Conservation (phyloP, 1,140 invertebrate species). For the Drosophila guanche region DNA sequence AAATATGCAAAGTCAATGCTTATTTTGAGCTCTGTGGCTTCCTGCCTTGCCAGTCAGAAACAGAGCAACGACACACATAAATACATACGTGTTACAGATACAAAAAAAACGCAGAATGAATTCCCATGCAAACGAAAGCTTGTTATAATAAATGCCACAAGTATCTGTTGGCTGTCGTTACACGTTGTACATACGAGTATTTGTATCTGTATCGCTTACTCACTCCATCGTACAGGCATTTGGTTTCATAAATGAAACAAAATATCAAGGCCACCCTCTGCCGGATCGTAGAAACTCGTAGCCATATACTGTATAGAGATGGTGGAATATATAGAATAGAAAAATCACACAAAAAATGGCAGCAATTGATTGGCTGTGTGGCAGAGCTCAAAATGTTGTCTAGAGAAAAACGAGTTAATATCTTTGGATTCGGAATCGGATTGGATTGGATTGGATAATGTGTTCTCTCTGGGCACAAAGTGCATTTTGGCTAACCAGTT, state of each 20-base stretch:
- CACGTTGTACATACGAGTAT: constrained; percentile 11
- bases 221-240: constrained; percentile 59
- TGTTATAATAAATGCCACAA: constrained; percentile 79
- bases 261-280: constrained; percentile 76
- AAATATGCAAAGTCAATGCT: constrained; percentile 60
- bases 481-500: constrained; percentile 76
- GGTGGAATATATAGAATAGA: constrained; percentile 69
- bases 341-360: constrained; percentile 55
- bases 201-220: constrained; percentile 49
- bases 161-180: constrained; percentile 61
- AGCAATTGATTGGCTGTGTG: constrained; percentile 38
- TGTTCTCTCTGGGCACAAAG: constrained; percentile 60
- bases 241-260: constrained; percentile 82
- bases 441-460: constrained; percentile 27
- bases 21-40: constrained; percentile 54
- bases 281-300: constrained; percentile 72
- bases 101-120: constrained; percentile 41
- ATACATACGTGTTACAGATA: constrained; percentile 63
- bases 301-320: constrained; percentile 19
- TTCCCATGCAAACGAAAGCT: constrained; percentile 72
- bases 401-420: constrained; percentile 69
- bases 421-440: constrained; percentile 44
- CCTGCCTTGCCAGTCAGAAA: constrained; percentile 38
- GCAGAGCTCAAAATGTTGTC: constrained; percentile 66
- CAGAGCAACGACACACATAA: background rate